Base-by-base conservation (phyloP, 1,140 invertebrate genomes). In the Maniola jurtina region DNA sequence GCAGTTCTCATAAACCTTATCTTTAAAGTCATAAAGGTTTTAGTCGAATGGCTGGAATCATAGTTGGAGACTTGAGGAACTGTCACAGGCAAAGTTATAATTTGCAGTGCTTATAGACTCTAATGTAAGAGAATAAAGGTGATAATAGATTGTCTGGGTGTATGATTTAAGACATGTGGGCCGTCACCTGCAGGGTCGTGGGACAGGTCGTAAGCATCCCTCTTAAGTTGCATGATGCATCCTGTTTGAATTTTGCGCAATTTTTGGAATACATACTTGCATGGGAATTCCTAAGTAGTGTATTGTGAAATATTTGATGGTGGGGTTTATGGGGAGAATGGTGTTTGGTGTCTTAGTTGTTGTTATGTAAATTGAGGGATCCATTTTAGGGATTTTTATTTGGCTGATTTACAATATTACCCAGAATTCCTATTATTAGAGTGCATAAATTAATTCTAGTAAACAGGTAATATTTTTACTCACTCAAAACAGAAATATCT, bases 121-220 rank as follows among this genome's bases (percentile, higher is more conserved):
- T 73, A 64, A 16, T 15, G 14, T 4, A n/a, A 45, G 13, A n/a
- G 42, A 6, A 45, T 76, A 75, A 69, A 68, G 68, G 63, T 66
- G 61, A 35, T 70, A 79, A 71, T 77, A 15, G 64, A 40, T 13
- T 70, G 65, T 35, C 67, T 45, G 58, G 61, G 62, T 67, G 56
- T 15, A 36, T 50, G 45, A 54, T 16, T 54, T 14, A 58, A 72
- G 62, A 74, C 73, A 78, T 73, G 72, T 77, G 72, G 66, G 68
- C 70, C 76, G 82, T 84, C 84, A 88, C 81, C 81, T 85, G 83
- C 77, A 65, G 81, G 84, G 81, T 85, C 86, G 83, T 86, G 81
- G 72, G 84, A 86, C 79, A 84, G 85, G 85, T 86, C 84, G 73
- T 72, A 76, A 45, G 73, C 81, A 87, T 88, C 84, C 86, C 86